A percentile compares a stretch with the other conserved stretches of the same genome.
Conservation (phyloP, 2,888 invertebrate species). For the Apantesis nais region DNA sequence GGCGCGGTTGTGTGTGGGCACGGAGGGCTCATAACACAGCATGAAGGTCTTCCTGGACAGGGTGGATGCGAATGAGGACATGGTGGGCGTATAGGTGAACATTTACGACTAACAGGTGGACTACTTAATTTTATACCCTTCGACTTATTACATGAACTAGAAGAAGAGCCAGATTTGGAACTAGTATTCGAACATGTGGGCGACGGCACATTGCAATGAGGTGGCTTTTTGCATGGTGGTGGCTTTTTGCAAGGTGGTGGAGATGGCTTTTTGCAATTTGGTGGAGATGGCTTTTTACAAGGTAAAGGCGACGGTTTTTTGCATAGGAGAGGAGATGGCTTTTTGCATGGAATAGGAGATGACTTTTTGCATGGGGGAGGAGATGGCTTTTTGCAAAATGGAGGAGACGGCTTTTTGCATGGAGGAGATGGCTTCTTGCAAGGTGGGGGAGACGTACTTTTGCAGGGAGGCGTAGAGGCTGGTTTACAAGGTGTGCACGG, state of each 20-base stretch:
- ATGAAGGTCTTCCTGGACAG: neutral
- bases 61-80: conserved; percentile 12
- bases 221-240: neutral
- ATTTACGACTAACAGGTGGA: neutral
- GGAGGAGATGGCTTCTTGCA: neutral
- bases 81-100: neutral
- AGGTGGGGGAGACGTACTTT: neutral
- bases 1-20: neutral
- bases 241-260: neutral
- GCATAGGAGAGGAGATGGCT: neutral
- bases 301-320: neutral
- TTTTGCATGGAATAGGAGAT: neutral
- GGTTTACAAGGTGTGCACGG: conserved; percentile 2
- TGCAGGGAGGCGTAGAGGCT: neutral
- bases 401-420: neutral
- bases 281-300: neutral
- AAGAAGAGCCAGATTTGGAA: neutral
- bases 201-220: neutral
- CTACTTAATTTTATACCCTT: neutral
- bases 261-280: neutral
- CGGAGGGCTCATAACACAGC: neutral
- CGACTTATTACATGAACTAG: neutral
- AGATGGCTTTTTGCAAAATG: neutral
- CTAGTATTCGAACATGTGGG: neutral
- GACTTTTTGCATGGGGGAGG: neutral